A percentile compares a stretch with the other conserved stretches of the same genome.
These are phyloP conservation scores for Hyles lineata DNA, from an alignment of 2,888 invertebrate genomes.

Conservation along the genomic window DNA sequence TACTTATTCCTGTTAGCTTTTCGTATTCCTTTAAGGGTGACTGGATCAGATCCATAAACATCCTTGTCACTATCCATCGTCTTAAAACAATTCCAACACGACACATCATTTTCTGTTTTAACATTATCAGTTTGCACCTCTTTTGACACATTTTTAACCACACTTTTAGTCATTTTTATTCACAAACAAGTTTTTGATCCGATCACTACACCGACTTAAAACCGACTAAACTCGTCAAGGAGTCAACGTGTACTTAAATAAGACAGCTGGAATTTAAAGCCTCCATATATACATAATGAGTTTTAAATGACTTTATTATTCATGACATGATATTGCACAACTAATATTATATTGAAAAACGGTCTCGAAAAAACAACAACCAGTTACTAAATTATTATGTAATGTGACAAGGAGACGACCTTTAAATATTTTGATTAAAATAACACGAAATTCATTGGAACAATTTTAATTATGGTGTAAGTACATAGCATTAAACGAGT, in stretches of 20 bases:
- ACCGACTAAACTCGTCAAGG: conserved; percentile 60
- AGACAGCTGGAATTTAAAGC: conserved; percentile 44
- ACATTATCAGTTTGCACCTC: conserved; percentile 42
- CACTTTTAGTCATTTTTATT: conserved; percentile 35
- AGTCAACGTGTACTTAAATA: conserved; percentile 63
- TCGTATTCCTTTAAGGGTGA: conserved; percentile 63
- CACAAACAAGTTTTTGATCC: conserved; percentile 31
- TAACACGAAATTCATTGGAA: neutral
- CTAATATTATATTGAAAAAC: conserved; percentile 42
- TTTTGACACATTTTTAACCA: conserved; percentile 45
- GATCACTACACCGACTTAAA: conserved; percentile 55
- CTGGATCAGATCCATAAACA: conserved; percentile 43
- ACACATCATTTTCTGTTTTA: conserved; percentile 55
- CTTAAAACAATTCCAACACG: conserved; percentile 75
- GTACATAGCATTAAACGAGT: neutral
- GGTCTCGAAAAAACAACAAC: conserved; percentile 48
- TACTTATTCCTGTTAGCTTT: conserved; percentile 64
- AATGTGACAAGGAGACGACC: conserved; percentile 44
- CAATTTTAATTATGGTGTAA: neutral
- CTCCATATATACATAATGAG: conserved; percentile 57
- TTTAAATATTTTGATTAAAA: conserved; percentile 38
- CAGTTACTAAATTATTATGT: conserved; percentile 48
- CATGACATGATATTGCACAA: conserved; percentile 64
- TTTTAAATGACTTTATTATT: conserved; percentile 68
- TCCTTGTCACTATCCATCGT: conserved; percentile 52